These are phyloP conservation scores for Tubulanus polymorphus DNA, from an alignment of 2,888 invertebrate genomes.

Conservation along the genomic window DNA sequence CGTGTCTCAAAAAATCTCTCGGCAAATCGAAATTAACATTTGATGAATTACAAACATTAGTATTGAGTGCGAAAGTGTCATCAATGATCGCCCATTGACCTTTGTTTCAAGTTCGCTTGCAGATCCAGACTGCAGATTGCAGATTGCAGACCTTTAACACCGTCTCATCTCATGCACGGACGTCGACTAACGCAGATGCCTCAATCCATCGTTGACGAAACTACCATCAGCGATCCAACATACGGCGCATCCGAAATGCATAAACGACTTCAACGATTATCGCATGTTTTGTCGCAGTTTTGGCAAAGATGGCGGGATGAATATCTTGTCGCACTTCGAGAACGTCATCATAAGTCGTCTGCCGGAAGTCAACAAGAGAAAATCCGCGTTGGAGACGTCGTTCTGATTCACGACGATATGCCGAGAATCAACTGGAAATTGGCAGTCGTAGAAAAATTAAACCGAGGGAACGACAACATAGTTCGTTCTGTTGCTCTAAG, in stretches of 20 bases:
- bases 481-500: constrained; percentile 10
- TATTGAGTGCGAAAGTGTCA: background rate
- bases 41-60: constrained; percentile 6
- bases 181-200: constrained; percentile 9
- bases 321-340: constrained; percentile 1
- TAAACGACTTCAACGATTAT: background rate
- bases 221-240: background rate
- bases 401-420: background rate
- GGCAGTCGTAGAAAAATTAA: background rate
- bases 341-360: background rate
- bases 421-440: background rate
- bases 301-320: constrained; percentile 14
- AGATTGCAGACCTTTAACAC: background rate
- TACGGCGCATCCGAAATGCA: background rate
- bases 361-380: background rate
- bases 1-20: background rate
- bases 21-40: background rate
- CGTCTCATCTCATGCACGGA: background rate
- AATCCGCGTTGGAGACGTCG: background rate
- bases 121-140: too few relatives aligned
- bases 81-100: constrained; percentile 4
- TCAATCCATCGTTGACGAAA: background rate
- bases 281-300: constrained; percentile 7
- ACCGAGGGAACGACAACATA: constrained; percentile 10
- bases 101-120: constrained; percentile 3